Conservation (phyloP, 1,140 invertebrate species). For the Lepidurus packardi region DNA sequence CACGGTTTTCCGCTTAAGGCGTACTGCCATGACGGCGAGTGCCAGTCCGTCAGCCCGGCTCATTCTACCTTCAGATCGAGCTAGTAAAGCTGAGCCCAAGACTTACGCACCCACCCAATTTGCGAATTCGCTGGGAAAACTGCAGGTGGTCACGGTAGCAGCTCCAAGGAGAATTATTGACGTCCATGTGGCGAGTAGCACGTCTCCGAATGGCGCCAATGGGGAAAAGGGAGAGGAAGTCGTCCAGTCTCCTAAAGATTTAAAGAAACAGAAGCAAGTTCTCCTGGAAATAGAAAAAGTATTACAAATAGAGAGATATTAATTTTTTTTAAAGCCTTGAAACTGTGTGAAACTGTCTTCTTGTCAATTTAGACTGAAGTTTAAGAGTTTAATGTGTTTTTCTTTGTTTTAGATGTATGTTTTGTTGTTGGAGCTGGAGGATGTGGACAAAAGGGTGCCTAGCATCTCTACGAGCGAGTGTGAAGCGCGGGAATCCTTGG, state of each 20-base stretch:
- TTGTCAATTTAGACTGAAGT: too few relatives aligned
- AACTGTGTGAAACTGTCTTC: too few relatives aligned
- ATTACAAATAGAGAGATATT: slow-evolving; percentile 32
- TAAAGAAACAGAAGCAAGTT: slow-evolving; percentile 64
- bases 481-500: background rate
- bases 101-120: slow-evolving; percentile 74
- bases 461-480: background rate
- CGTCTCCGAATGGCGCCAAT: slow-evolving; percentile 38
- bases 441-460: slow-evolving; percentile 53
- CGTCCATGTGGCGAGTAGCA: slow-evolving; percentile 63
- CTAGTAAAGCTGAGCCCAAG: slow-evolving; percentile 46
- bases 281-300: slow-evolving; percentile 73
- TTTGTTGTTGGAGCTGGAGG: slow-evolving; percentile 63
- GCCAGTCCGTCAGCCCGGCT: slow-evolving; percentile 42
- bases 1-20: slow-evolving; percentile 52
- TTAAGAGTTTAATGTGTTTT: slow-evolving; percentile 28
- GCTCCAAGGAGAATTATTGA: slow-evolving; percentile 90
- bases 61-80: slow-evolving; percentile 38
- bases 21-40: background rate
- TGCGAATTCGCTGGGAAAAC: slow-evolving; percentile 83
- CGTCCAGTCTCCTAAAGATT: slow-evolving; percentile 47
- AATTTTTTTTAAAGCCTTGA: slow-evolving; percentile 21
- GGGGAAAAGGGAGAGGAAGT: slow-evolving; percentile 38
- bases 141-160: slow-evolving; percentile 76
- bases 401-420: slow-evolving; percentile 51